Evolutionary conservation across 2,113 vertebrate species (phyloP), one percentile per base, ranked within the genome.

Genomic region (Oriolus oriolus): DNA sequence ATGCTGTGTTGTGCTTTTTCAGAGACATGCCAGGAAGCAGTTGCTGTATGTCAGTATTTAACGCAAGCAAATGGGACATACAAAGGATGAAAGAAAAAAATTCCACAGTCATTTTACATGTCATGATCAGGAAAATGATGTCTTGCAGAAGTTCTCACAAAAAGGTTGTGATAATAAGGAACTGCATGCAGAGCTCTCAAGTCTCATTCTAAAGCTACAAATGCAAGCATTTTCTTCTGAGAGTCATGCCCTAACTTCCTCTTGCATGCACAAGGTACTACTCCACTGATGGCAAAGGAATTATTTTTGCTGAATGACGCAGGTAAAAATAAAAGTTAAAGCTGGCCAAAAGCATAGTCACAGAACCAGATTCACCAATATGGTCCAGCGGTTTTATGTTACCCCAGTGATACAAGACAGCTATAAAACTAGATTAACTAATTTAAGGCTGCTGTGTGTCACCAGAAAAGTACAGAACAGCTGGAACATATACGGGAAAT

Each of bases 381-480:
- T 64, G 30, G 6, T 86, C 35, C 66, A 80, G 84, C 54, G 50
- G 33, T 39, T 93, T 91, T 89, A 37, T 54, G 13, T 73, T 81
- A 89, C 54, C 57, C 57, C 19, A 21, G 50, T 66, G 74, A 88
- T 41, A 85, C 30, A 74, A 88, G 63, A 79, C 59, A 90, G 45
- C 56, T 78, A 86, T 91, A 93, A 96, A 96, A 90, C 35, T 74
- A 79, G 79, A 82, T 86, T 76, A 95, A 90, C 35, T 69, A 74
- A 95, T 41, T n/a, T 87, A 83, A 82, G 42, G 70, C 52, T 95
- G 75, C 60, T 92, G 59, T 77, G 31, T 90, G 39, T 90, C 75
- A 93, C 54, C 76, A 88, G 54, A 80, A 63, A 87, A 65, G 45
- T 69, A 66, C 41, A 85, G 50, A 91, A 22, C 78, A 95, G 70